A percentile compares a stretch with the other conserved stretches of the same genome.
Evolutionary conservation across 2,888 invertebrate genomes (phyloP).

Genomic region (Oscheius myriophilus): DNA sequence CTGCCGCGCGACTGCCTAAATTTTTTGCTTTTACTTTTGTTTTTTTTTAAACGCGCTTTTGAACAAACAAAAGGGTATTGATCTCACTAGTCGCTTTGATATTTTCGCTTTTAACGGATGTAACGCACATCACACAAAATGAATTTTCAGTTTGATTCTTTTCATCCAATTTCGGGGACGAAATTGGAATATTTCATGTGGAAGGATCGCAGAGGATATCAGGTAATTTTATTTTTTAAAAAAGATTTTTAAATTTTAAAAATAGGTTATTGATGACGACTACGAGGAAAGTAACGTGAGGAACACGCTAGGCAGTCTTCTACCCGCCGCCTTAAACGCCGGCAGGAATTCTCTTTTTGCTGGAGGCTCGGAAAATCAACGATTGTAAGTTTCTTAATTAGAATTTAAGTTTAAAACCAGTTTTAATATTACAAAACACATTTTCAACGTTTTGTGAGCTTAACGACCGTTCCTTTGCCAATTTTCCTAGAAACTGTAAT

Average conservation of each 20-base stretch:
- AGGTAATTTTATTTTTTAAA: neutral
- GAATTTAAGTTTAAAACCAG: neutral
- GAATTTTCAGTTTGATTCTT: too few relatives aligned
- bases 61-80: too few relatives aligned
- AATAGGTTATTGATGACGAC: conserved; percentile 35
- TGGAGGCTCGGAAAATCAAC: conserved; percentile 10
- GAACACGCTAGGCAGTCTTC: neutral
- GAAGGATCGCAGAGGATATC: conserved; percentile 19
- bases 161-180: too few relatives aligned
- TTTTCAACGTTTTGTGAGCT: too few relatives aligned
- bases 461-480: too few relatives aligned
- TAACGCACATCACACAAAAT: too few relatives aligned
- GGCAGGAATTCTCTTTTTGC: neutral
- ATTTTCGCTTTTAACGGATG: too few relatives aligned
- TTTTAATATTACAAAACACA: too few relatives aligned
- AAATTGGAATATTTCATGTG: conserved; percentile 8
- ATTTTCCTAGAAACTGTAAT: too few relatives aligned
- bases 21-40: conserved; percentile 1
- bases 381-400: conserved; percentile 10
- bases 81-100: too few relatives aligned
- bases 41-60: neutral
- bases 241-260: neutral
- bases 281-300: conserved; percentile 28
- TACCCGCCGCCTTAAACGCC: neutral
- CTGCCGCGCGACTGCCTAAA: conserved; percentile 13